Evolutionary conservation across 2,113 vertebrate genomes (phyloP).

Genomic region (Nansenia antarctica): DNA sequence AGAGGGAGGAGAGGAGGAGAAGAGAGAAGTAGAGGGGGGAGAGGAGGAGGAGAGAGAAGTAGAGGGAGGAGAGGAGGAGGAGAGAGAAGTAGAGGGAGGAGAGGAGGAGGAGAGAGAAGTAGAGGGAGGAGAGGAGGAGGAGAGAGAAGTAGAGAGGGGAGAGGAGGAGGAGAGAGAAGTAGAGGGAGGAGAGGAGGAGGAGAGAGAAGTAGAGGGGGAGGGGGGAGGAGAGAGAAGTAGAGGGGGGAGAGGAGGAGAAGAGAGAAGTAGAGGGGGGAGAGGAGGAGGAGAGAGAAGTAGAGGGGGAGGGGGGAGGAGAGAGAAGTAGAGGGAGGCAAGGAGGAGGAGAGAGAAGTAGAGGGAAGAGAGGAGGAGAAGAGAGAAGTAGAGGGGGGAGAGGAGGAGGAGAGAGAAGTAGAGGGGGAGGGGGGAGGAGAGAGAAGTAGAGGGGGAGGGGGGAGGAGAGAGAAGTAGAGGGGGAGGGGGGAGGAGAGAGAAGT

Average conservation of each 20-base stretch:
- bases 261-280: neutral
- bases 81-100: too few relatives aligned
- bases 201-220: neutral
- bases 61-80: conserved; percentile 19
- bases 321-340: neutral
- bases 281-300: neutral
- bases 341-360: neutral
- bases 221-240: neutral
- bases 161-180: too few relatives aligned
- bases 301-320: neutral
- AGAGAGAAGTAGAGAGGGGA: neutral
- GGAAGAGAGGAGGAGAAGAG: too few relatives aligned
- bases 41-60: too few relatives aligned
- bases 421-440: neutral
- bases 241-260: neutral
- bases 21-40: neutral
- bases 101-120: neutral
- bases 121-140: neutral
- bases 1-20: neutral
- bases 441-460: neutral
- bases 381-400: conserved; percentile 33
- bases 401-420: too few relatives aligned
- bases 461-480: neutral
- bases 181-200: conserved; percentile 19
- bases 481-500: neutral